Evolutionary conservation across 2,888 invertebrate genomes (phyloP).

Genomic region (Andrena minutula): DNA sequence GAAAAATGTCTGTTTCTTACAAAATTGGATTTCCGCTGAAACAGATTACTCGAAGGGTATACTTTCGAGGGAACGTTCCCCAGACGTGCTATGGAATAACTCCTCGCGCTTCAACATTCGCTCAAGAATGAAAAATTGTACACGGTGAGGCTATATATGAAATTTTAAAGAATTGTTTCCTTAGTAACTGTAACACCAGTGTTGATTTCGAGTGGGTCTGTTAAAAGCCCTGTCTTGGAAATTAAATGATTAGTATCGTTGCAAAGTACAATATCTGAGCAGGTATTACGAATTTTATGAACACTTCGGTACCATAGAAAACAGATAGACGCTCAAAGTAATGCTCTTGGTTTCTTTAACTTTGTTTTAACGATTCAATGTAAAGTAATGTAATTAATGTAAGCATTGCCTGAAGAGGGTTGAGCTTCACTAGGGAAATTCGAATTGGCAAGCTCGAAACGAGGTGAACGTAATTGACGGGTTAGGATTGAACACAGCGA

Average conservation of each 20-base stretch:
- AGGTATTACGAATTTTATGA: too few relatives aligned
- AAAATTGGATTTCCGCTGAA: conserved; percentile 4
- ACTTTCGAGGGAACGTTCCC: background rate
- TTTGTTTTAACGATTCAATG: too few relatives aligned
- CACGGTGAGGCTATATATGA: background rate
- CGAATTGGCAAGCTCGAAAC: background rate
- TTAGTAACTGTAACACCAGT: background rate
- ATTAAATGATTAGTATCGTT: background rate
- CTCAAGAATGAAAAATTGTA: background rate
- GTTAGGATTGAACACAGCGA: background rate
- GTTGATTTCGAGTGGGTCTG: background rate
- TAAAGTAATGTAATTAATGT: background rate
- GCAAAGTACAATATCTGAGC: too few relatives aligned
- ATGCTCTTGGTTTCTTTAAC: too few relatives aligned
- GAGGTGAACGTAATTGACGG: conserved; percentile 34
- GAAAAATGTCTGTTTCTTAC: background rate
- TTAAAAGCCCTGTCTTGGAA: background rate
- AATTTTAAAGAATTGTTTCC: background rate
- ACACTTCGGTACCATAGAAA: too few relatives aligned
- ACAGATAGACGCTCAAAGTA: too few relatives aligned
- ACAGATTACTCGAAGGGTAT: background rate
- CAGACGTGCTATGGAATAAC: background rate
- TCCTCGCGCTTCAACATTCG: background rate
- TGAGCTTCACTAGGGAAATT: background rate
- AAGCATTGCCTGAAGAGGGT: background rate